Evolutionary conservation across 2,797 vertebrate species (phyloP).

Genomic region (Aldrovandia affinis): DNA sequence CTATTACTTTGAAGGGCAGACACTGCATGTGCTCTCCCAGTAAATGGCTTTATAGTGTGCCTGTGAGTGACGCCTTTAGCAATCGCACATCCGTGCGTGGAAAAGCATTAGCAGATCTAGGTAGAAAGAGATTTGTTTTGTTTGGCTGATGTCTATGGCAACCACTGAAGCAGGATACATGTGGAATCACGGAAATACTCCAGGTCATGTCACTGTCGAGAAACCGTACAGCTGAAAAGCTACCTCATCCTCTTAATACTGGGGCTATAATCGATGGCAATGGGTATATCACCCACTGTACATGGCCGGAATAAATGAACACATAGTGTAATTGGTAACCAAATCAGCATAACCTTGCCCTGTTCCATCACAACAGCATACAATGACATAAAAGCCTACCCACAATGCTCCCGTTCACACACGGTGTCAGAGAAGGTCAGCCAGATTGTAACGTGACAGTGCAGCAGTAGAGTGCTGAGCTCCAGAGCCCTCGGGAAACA

Average conservation of each 20-base stretch:
- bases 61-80: neutral
- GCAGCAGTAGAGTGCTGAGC: neutral
- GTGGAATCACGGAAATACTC: too few species aligned
- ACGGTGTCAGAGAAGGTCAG: conserved; percentile 14
- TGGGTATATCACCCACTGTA: neutral
- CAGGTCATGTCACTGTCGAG: too few species aligned
- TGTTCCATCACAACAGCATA: neutral
- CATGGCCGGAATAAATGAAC: neutral
- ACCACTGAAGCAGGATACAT: neutral
- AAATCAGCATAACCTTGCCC: neutral
- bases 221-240: too few species aligned
- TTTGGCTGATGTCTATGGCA: neutral
- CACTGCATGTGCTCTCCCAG: neutral
- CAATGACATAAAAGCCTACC: neutral
- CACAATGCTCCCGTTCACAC: neutral
- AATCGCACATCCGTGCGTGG: neutral
- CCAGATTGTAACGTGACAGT: neutral
- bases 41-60: neutral
- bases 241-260: too few species aligned
- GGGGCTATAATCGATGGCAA: neutral
- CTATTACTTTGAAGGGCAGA: neutral
- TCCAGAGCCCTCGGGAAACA: neutral
- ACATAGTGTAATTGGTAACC: neutral
- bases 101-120: neutral
- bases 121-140: neutral